A percentile compares a stretch with the other conserved stretches of the same genome.
phyloP scores from a whole-genome alignment of 1,140 invertebrate genomes.

The Ceratosolen fusciceps region DNA sequence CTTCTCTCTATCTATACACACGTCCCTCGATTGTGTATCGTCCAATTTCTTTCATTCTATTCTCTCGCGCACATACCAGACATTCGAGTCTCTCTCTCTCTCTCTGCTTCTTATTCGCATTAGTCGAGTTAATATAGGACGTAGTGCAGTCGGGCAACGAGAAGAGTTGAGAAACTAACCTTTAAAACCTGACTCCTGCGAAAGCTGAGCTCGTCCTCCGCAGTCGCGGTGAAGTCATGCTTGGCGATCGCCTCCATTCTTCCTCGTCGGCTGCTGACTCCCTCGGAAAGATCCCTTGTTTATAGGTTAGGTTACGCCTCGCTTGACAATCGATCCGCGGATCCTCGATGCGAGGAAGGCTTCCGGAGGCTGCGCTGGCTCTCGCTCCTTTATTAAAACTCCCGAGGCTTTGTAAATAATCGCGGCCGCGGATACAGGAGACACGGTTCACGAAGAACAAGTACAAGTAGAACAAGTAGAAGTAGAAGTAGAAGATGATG shows the following conservation, averaged over 20 bases:
- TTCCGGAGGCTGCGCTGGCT: background rate
- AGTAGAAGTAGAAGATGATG: too few species aligned
- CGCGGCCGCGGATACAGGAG: background rate
- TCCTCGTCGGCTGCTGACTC: constrained; percentile 17
- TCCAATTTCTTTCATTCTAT: constrained; percentile 17
- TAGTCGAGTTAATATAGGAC: background rate
- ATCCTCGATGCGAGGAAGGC: background rate
- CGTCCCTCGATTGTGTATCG: background rate
- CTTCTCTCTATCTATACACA: background rate
- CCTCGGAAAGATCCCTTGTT: background rate
- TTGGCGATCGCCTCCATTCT: constrained; percentile 98
- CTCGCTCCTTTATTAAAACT: background rate
- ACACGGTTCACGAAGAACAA: too few species aligned
- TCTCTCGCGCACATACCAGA: background rate
- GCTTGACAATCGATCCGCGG: background rate
- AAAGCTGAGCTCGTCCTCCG: constrained; percentile 99
- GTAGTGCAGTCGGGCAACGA: background rate
- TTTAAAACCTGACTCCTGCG: constrained; percentile 94
- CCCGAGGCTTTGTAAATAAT: too few species aligned
- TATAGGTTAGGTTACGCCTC: constrained; percentile 32
- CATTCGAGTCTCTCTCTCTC: background rate
- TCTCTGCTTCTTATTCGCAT: background rate
- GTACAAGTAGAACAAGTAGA: too few species aligned
- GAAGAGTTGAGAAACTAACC: constrained; percentile 73
- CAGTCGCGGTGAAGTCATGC: constrained; percentile 98